These are phyloP conservation scores for Parnassius glacialis DNA, from an alignment of 2,888 invertebrate genomes.

Conservation along the genomic window DNA sequence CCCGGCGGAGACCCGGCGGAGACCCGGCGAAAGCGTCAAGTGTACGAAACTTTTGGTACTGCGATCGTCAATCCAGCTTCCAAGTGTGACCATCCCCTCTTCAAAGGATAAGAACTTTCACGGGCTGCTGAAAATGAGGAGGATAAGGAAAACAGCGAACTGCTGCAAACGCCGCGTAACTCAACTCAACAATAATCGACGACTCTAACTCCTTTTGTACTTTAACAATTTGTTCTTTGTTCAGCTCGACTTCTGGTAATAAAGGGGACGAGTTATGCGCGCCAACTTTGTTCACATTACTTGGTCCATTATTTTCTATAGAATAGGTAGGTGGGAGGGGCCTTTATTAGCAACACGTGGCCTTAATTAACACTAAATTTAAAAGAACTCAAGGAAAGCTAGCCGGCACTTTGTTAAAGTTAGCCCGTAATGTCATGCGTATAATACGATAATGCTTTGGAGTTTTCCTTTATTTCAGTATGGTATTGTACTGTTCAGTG, in stretches of 20 bases:
- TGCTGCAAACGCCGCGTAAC: conserved; percentile 1
- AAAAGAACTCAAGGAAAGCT: conserved; percentile 4
- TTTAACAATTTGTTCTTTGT: neutral
- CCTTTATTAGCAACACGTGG: conserved; percentile 17
- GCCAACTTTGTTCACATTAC: conserved; percentile 14
- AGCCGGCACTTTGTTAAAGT: conserved; percentile 4
- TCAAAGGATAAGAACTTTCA: too few relatives aligned
- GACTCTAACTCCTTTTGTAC: conserved; percentile 21
- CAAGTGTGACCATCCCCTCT: too few relatives aligned
- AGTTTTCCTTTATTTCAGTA: too few relatives aligned
- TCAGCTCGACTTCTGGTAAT: conserved; percentile 16
- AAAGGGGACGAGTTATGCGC: conserved; percentile 18
- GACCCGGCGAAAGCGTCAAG: too few relatives aligned
- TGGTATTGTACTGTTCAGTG: too few relatives aligned
- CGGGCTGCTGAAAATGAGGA: too few relatives aligned
- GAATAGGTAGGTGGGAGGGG: neutral
- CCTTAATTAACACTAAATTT: conserved; percentile 22
- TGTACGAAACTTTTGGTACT: too few relatives aligned
- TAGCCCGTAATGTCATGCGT: neutral
- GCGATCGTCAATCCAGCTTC: too few relatives aligned
- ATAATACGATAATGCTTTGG: neutral
- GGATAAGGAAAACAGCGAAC: neutral
- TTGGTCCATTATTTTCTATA: conserved; percentile 19
- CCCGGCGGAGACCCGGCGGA: too few relatives aligned
- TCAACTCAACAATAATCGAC: neutral